Base-by-base conservation (phyloP, 1,140 invertebrate species). In the Euglossa dilemma region DNA sequence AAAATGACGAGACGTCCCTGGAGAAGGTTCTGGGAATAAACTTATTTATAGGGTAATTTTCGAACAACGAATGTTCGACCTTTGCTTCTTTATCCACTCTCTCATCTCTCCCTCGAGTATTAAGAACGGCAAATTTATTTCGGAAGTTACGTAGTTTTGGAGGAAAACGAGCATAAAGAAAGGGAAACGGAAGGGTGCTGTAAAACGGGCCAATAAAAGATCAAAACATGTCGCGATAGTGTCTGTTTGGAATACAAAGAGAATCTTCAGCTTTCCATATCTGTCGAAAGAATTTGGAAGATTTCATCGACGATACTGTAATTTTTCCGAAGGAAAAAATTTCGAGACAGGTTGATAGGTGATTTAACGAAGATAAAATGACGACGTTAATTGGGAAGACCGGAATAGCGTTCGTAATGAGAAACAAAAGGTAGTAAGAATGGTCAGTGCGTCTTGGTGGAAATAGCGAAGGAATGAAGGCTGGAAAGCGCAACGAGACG, bases 381-480 rank as follows among this genome's bases (percentile, higher is more conserved):
- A 43, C 6, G 18, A 12, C 5, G 23, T 47, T 47, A 45, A n/a
- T 14, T 23, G 12, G 45, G 45, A 7, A 23, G 6, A 50, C 4
- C n/a, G 1, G 3, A 4, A 36, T 12, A 18, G 3, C 28, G 18
- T 18, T 72, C 28, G 9, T 9, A 36, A 76, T 57, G 52, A 76
- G 43, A 20, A 18, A n/a, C 1, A 47, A 47, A n/a, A 57, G 72
- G 23, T 36, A 50, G 20, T 57, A 47, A 63, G n/a, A 28, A 80
- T 70, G 63, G 28, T 66, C 36, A 36, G 54, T 74, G 47, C 11
- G 36, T 77, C 25, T 66, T 61, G 43, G 25, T 57, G 56, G 6
- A 11, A 64, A 56, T 64, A 61, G 56, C 71, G 45, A 54, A 85
- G 80, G 63, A 18, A 89, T 89, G 87, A 88, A 84, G 80, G 61